Evolutionary conservation across 2,113 vertebrate genomes (phyloP), one percentile per base, ranked within the genome.

Genomic region (Oreochromis spilurus): DNA sequence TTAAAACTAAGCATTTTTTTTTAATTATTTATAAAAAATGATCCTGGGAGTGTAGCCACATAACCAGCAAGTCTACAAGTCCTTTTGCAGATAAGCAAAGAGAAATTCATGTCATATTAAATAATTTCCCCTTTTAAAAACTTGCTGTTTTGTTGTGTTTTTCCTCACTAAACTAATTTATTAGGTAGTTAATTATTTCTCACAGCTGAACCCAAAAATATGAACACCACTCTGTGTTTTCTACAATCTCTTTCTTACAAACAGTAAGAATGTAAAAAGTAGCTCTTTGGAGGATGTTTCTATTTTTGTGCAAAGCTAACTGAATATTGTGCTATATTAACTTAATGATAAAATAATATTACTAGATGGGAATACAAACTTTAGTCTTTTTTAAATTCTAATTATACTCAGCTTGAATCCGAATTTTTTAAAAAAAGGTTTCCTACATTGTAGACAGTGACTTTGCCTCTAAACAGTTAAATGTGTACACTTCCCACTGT

Each of bases 391-490:
- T 60, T 9, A 60, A 60, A 60, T 60, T 31, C 14, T 60, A 31
- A 60, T 60, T 31, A 55, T 55, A 24, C 53, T 24, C 6, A 24
- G 4, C 1, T 55, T 55, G 53, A 55, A 55, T 55, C 53, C 13
- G 21, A 55, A 24, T n/a, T n/a, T n/a, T n/a, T n/a, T n/a, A n/a
- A n/a, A 3, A 53, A 53, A 53, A 5, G 1, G 0, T 24, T 55
- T 5, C 21, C 53, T 24, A 13, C 53, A 55, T 24, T 24, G n/a
- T 54, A 21, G 53, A 2, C 3, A n/a, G 53, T 54, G 53, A 55
- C 53, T 55, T 55, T 55, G 6, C 53, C 53, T 55, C 21, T 55
- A 55, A 55, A 55, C 53, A 55, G 53, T 11, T 12, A 54, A 54
- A 54, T 55, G 53, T 55, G 53, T 54, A 55, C 53, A 24, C 53